phyloP scores from a whole-genome alignment of 1,140 invertebrate species.

The Calliphora vicina region DNA sequence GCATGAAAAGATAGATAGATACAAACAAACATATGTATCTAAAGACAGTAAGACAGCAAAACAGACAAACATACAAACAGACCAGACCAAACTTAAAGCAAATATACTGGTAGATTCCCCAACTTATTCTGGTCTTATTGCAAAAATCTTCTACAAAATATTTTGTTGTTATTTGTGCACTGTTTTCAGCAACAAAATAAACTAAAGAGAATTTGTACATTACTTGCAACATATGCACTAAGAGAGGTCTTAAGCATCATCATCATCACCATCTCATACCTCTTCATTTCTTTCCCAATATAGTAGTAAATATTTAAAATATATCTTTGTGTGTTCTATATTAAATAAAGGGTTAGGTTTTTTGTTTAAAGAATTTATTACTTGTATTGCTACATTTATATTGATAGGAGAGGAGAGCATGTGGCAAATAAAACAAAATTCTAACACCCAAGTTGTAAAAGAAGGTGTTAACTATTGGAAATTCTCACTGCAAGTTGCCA shows the following conservation, averaged over 20 bases:
- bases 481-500: no score
- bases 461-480: not conserved
- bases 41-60: not conserved
- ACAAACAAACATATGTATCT: not conserved
- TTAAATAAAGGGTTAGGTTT: not conserved
- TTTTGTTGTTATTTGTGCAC: not conserved
- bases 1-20: constrained; percentile 7
- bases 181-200: not conserved
- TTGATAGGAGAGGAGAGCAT: not conserved
- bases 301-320: not conserved
- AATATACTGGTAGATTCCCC: not conserved
- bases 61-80: no score
- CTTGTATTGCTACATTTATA: not conserved
- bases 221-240: not conserved
- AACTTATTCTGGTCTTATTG: no score
- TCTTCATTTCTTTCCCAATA: not conserved
- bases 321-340: not conserved
- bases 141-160: not conserved
- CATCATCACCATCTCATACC: not conserved
- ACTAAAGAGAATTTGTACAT: not conserved
- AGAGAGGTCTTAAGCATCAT: not conserved
- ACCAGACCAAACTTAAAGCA: not conserved
- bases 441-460: not conserved
- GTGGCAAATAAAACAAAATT: no score
- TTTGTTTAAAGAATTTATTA: not conserved